Conservation (phyloP, 2,113 vertebrate genomes). For the Budorcas taxicolor region DNA sequence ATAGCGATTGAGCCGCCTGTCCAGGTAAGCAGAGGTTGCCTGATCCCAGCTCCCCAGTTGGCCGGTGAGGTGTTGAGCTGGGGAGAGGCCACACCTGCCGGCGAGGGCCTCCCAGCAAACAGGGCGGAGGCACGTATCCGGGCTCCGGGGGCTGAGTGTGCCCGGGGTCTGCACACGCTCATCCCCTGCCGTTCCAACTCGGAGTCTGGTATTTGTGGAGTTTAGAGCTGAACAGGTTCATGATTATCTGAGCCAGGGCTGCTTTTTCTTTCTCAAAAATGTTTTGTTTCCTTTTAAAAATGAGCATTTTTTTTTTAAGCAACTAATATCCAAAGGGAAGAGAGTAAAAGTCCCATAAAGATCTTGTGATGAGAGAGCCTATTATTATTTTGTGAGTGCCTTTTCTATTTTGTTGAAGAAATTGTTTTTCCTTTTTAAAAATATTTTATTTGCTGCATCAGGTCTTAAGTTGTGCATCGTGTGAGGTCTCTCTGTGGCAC, state of each 20-base stretch:
- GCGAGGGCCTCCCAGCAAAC: accelerated
- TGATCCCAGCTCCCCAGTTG: accelerated
- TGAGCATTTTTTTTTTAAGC: neutral
- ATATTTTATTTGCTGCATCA: neutral
- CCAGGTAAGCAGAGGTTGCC: conserved; percentile 80
- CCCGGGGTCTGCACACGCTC: accelerated
- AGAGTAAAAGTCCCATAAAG: neutral
- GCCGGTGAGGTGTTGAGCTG: accelerated
- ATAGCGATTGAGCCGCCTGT: conserved; percentile 93
- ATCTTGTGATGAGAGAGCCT: neutral
- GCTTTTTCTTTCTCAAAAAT: neutral
- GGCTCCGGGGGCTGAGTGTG: accelerated
- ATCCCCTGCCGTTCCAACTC: accelerated
- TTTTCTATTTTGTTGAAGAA: neutral
- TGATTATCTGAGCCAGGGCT: neutral
- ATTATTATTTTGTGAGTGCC: neutral
- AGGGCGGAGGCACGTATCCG: accelerated
- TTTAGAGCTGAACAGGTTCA: neutral
- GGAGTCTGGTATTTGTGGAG: neutral
- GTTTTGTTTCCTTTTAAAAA: neutral
- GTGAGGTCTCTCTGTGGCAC: too few relatives aligned
- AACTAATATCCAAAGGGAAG: neutral
- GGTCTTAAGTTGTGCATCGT: neutral
- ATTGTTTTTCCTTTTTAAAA: neutral
- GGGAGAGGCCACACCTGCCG: accelerated